Evolutionary conservation across 2,797 vertebrate genomes (phyloP), one percentile per base, ranked within the genome.

Genomic region (Clarias fuscus): DNA sequence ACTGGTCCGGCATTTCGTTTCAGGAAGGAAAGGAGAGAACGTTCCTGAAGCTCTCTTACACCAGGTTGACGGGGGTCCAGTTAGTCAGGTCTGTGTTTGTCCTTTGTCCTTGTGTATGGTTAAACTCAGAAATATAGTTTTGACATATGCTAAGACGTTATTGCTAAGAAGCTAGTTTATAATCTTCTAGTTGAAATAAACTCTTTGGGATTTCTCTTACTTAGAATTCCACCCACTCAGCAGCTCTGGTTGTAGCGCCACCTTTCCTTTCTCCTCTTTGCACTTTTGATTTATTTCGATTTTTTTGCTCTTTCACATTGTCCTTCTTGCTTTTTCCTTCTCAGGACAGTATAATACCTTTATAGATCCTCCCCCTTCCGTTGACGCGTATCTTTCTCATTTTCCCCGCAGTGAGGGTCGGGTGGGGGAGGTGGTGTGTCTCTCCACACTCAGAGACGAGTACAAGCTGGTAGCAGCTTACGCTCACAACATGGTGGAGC

Each of bases 1-100:
- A 97, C 92, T 97, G 96, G 95, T 95, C 91, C 71, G 96, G 96
- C 30, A 87, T 99, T 67, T 93, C 91, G 78, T 98, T 99, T 90
- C 94, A 98, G 91, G 97, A 98, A 58, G 95, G 95, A 85, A 95
- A 82, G 62, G 97, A 99, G 89, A 97, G 91, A 88, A 92, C n/a
- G 1, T 93, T 98, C 33, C 88, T 97, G 30, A 95, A 96, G 78
- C 91, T 98, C 59, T 93, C 96, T 53, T 99, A 97, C 90, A 87
- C 96, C 3, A 97, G 98, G 89, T 87, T 99, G 89, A 96, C 93
- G 67, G 92, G 93, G 40, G 93, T 96, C 56, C 87, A 92, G 62
- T 40, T 83, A 22, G 2, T 43, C 67, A 84, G 84, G 84, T 89
- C 62, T 68, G 37, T 70, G 37, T 27, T 33, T 77, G 53, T 56